A percentile compares a stretch with the other conserved stretches of the same genome.
phyloP scores from a whole-genome alignment of 2,888 invertebrate species.

The Euplagia quadripunctaria region DNA sequence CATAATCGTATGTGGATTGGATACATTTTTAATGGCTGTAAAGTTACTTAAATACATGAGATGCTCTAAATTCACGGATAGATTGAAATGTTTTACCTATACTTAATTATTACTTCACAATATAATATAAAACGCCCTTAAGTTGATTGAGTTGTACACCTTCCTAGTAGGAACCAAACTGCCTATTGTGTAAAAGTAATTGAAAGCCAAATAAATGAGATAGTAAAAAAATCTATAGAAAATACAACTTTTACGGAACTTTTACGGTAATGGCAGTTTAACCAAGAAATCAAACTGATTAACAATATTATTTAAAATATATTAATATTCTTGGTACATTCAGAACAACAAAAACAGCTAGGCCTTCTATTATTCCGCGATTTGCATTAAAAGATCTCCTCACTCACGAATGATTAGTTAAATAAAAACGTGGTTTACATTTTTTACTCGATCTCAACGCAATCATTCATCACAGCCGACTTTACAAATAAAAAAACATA shows the following conservation, averaged over 20 bases:
- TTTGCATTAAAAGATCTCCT: neutral
- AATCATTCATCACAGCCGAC: neutral
- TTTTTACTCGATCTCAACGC: slow-evolving; percentile 7
- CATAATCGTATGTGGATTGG: too few species aligned
- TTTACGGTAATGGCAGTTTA: neutral
- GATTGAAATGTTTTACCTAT: neutral
- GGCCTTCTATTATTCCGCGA: neutral
- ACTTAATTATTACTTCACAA: neutral
- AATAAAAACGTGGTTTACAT: neutral
- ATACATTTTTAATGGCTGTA: neutral
- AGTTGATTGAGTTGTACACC: neutral
- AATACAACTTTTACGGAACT: neutral
- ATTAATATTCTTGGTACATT: too few species aligned
- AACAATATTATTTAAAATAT: too few species aligned
- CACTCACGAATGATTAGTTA: neutral
- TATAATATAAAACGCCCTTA: neutral
- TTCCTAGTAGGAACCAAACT: neutral
- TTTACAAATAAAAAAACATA: slow-evolving; percentile 4
- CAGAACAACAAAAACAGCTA: neutral
- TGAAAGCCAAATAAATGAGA: neutral
- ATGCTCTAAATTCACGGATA: neutral
- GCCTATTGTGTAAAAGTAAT: neutral
- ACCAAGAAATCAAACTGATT: too few species aligned
- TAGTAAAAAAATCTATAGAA: neutral
- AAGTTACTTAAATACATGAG: neutral